A percentile compares a stretch with the other conserved stretches of the same genome.
These are phyloP conservation scores for Tragelaphus oryx DNA, from an alignment of 2,797 vertebrate species.

Conservation along the genomic window DNA sequence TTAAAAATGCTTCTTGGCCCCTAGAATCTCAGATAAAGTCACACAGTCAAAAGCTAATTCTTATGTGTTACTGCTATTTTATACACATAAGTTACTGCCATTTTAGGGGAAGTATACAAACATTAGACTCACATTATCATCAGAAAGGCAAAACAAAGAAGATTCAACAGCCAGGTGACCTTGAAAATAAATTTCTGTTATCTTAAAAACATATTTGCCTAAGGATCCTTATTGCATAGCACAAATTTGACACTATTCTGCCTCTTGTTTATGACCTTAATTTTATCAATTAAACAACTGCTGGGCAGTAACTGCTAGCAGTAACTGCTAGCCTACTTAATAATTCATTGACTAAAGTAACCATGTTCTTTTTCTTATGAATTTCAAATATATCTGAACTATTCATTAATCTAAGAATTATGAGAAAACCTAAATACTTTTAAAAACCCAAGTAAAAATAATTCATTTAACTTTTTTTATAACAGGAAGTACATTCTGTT, in stretches of 20 bases:
- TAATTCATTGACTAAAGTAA: not conserved
- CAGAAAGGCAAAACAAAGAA: not conserved
- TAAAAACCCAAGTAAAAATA: not conserved
- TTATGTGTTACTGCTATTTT: not conserved
- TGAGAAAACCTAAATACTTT: not conserved
- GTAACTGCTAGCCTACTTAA: not conserved
- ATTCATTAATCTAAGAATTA: not conserved
- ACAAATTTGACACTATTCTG: not conserved
- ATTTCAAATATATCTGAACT: not conserved
- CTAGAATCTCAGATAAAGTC: not conserved
- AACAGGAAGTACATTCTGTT: not conserved
- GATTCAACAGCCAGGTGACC: not conserved
- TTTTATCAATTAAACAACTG: not conserved
- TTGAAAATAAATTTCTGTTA: slow-evolving; percentile 3
- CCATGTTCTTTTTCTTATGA: not conserved
- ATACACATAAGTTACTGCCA: not conserved
- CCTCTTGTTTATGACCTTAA: not conserved
- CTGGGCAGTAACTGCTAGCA: no score
- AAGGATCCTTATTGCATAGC: not conserved
- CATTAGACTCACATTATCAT: not conserved
- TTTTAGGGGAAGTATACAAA: not conserved
- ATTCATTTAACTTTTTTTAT: not conserved
- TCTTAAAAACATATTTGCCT: not conserved
- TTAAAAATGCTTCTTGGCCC: not conserved
- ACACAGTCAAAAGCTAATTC: not conserved